These are phyloP conservation scores for Ditylenchus weischeri DNA, from an alignment of 2,888 invertebrate genomes.

Conservation along the genomic window DNA sequence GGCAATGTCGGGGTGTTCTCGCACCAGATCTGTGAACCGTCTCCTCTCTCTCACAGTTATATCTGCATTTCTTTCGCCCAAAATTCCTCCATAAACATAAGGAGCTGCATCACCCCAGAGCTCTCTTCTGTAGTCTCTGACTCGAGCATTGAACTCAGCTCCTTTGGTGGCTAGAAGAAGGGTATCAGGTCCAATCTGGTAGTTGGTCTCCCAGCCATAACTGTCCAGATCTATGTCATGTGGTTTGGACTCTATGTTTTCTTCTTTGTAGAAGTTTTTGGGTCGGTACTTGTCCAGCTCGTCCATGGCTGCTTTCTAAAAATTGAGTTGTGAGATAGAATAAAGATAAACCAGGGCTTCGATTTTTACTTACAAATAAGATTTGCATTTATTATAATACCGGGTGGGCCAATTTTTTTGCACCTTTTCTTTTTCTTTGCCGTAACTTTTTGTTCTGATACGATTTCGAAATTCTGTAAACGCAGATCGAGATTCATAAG, in stretches of 20 bases:
- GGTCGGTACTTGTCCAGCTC: slow-evolving; percentile 52
- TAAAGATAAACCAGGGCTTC: too few relatives aligned
- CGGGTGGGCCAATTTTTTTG: too few relatives aligned
- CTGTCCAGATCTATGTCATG: slow-evolving; percentile 53
- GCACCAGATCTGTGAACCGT: slow-evolving; percentile 41
- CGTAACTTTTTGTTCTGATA: too few relatives aligned
- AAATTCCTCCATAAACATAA: slow-evolving; percentile 47
- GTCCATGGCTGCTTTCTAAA: slow-evolving; percentile 39
- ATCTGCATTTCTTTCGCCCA: slow-evolving; percentile 54
- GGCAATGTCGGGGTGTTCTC: slow-evolving; percentile 39
- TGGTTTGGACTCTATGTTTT: slow-evolving; percentile 37
- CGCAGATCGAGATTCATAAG: too few relatives aligned
- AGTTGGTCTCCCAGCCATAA: slow-evolving; percentile 59
- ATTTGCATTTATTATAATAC: too few relatives aligned
- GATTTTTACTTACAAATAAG: too few relatives aligned
- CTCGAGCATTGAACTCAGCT: slow-evolving; percentile 79
- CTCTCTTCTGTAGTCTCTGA: slow-evolving; percentile 54
- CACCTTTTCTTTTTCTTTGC: slow-evolving; percentile 2
- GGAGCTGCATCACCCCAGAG: slow-evolving; percentile 56
- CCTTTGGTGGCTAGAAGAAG: slow-evolving; percentile 88
- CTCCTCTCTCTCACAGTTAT: slow-evolving; percentile 57
- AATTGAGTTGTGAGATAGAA: background rate
- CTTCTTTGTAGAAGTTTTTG: slow-evolving; percentile 50
- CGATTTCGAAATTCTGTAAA: too few relatives aligned
- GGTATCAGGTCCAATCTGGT: slow-evolving; percentile 90